Evolutionary conservation across 2,888 invertebrate species (phyloP), one percentile per base, ranked within the genome.

Genomic region (Plagodis pulveraria): DNA sequence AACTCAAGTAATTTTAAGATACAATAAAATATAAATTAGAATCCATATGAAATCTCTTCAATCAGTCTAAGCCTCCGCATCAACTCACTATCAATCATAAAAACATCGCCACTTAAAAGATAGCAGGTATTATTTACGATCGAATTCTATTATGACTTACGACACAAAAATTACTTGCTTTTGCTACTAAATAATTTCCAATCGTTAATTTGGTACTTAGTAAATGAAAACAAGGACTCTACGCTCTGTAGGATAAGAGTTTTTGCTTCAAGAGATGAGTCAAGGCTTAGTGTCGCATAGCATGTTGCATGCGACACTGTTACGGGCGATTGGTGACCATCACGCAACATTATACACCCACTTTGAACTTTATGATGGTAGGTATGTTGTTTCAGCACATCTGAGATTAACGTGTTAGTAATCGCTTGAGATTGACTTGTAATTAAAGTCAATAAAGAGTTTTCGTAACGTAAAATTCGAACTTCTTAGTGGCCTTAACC

Each of bases 211-310:
- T 22, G 22, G 22, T 22, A 22, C 22, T 22, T 22, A 38, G n/a
- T 48, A 34, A 59, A 59, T 38, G 41, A 70, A 67, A 65, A 61
- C 60, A 69, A 61, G 55, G 63, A 54, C 52, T 58, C 55, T 62
- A 61, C 62, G 69, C 58, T 67, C 67, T 72, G 63, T 71, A 67
- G 70, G 62, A 68, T 65, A 71, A 73, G 64, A 68, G 73, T 74
- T 63, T 72, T 69, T 69, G 67, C 63, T 65, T 35, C 42, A 47
- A 56, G 54, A 51, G 60, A 51, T 56, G 58, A 77, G 76, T 74
- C 80, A 79, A 83, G 79, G 81, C 47, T 62, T 42, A 41, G 50
- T 64, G 56, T 51, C 54, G 46, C 59, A 51, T 65, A 63, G 54
- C 61, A 66, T 56, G 69, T 71, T 67, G 71, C 74, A 74, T 72